Evolutionary conservation across 2,888 invertebrate genomes (phyloP).

Genomic region (Sycophila texana): DNA sequence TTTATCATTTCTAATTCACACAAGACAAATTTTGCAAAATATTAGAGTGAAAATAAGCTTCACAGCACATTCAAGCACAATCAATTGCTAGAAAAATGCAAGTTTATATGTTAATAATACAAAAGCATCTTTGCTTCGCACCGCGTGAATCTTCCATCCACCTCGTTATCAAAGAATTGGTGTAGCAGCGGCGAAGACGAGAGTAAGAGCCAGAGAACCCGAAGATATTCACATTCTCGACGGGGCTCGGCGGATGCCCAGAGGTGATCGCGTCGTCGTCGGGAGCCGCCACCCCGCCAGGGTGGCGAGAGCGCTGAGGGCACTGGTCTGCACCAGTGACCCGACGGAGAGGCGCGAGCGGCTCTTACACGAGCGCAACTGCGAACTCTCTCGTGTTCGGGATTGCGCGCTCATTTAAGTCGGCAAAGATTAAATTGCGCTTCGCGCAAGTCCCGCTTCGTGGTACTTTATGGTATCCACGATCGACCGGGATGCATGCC

Average conservation of each 20-base stretch:
- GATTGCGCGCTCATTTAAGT: slow-evolving; percentile 30
- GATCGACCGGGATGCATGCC: too few species aligned
- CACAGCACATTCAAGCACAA: too few species aligned
- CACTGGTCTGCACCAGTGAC: slow-evolving; percentile 73
- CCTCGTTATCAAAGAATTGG: slow-evolving; percentile 27
- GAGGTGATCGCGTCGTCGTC: slow-evolving; percentile 59
- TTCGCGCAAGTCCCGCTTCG: not conserved
- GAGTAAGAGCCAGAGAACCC: slow-evolving; percentile 42
- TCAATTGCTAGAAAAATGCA: too few species aligned
- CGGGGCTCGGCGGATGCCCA: slow-evolving; percentile 59
- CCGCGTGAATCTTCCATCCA: not conserved
- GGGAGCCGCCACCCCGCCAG: slow-evolving; percentile 45
- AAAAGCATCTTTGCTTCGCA: too few species aligned
- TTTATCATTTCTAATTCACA: too few species aligned
- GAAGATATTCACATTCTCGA: slow-evolving; percentile 72
- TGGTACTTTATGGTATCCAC: too few species aligned
- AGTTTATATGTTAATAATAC: too few species aligned
- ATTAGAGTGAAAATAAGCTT: too few species aligned
- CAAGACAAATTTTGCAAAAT: too few species aligned
- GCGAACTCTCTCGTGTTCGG: slow-evolving; percentile 40
- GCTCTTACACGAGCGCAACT: slow-evolving; percentile 60
- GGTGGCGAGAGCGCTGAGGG: slow-evolving; percentile 69
- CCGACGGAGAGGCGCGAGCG: slow-evolving; percentile 65
- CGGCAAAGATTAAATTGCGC: slow-evolving; percentile 32
- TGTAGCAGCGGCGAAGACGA: not conserved